These are phyloP conservation scores for Cynopterus brachyotis DNA, from an alignment of 2,113 vertebrate species.

Conservation along the genomic window DNA sequence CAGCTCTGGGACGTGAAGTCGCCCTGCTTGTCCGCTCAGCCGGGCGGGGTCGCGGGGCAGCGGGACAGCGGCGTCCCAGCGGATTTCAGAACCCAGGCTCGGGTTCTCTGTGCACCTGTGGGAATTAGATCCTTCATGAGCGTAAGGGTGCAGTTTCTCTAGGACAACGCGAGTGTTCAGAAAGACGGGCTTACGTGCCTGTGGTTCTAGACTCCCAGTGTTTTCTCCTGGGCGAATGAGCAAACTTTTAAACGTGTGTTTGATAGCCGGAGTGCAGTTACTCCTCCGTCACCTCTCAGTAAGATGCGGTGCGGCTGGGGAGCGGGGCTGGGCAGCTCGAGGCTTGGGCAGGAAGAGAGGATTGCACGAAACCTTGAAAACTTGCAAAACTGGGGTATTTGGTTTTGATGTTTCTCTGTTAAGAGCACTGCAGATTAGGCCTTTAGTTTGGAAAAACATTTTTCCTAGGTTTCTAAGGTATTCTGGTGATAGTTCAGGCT, in stretches of 20 bases:
- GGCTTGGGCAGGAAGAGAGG: too few species aligned
- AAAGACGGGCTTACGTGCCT: not conserved
- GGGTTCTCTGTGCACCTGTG: too few species aligned
- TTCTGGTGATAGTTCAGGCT: not conserved
- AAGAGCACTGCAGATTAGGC: not conserved
- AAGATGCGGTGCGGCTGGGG: rapidly evolving
- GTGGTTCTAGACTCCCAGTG: not conserved
- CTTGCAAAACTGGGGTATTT: not conserved
- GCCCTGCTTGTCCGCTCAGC: not conserved
- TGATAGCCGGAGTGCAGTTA: not conserved
- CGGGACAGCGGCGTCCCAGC: too few species aligned
- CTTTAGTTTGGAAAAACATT: not conserved
- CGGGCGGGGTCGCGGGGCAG: rapidly evolving
- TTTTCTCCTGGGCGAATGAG: not conserved
- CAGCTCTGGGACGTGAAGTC: not conserved
- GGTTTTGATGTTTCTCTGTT: not conserved
- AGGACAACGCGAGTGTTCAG: not conserved
- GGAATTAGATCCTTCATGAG: not conserved
- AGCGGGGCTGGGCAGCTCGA: rapidly evolving
- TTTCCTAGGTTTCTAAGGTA: not conserved
- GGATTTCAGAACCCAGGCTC: too few species aligned
- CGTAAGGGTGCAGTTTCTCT: not conserved
- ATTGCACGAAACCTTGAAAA: rapidly evolving
- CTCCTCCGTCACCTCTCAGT: not conserved
- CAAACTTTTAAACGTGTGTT: not conserved